A percentile compares a stretch with the other conserved stretches of the same genome.
These are phyloP conservation scores for Drosophila eugracilis DNA, from an alignment of 1,140 invertebrate genomes.

Conservation along the genomic window DNA sequence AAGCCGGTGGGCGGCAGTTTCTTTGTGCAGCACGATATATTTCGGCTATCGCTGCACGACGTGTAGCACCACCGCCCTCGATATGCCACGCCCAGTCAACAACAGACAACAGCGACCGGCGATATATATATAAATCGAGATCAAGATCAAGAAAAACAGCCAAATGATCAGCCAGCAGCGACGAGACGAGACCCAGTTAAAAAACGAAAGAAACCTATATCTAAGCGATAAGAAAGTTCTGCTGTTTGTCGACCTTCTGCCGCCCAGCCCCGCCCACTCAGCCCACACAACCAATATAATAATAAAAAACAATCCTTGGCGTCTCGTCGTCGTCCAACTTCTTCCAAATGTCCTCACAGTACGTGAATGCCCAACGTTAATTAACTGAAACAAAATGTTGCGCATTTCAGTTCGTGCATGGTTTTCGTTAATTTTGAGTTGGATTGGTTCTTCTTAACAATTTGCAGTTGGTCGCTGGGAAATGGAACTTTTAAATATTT, in stretches of 20 bases:
- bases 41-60: constrained; percentile 94
- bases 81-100: constrained; percentile 25
- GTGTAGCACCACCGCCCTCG: constrained; percentile 73
- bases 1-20: constrained; percentile 94
- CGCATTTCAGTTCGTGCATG: constrained; percentile 35
- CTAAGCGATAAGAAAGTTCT: constrained; percentile 5
- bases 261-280: constrained; percentile 14
- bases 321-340: constrained; percentile 6
- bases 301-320: constrained; percentile 1
- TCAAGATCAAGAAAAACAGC: constrained; percentile 5
- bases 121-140: constrained; percentile 30
- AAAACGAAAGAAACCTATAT: constrained; percentile 1
- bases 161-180: constrained; percentile 9
- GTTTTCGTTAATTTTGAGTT: constrained; percentile 39
- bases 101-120: constrained; percentile 26
- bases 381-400: constrained; percentile 16
- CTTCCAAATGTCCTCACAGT: constrained; percentile 32
- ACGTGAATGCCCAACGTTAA: constrained; percentile 25
- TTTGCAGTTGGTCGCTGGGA: constrained; percentile 9
- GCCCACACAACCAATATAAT: constrained; percentile 1
- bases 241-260: constrained; percentile 7
- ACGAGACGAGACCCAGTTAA: constrained; percentile 4
- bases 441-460: constrained; percentile 9
- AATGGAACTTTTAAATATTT: background rate
- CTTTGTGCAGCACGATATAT: constrained; percentile 96